Evolutionary conservation across 37 sponge, comb jelly and placozoan species (phyloP), one percentile per base, ranked within the genome.

Genomic region (Mnemiopsis leidyi): DNA sequence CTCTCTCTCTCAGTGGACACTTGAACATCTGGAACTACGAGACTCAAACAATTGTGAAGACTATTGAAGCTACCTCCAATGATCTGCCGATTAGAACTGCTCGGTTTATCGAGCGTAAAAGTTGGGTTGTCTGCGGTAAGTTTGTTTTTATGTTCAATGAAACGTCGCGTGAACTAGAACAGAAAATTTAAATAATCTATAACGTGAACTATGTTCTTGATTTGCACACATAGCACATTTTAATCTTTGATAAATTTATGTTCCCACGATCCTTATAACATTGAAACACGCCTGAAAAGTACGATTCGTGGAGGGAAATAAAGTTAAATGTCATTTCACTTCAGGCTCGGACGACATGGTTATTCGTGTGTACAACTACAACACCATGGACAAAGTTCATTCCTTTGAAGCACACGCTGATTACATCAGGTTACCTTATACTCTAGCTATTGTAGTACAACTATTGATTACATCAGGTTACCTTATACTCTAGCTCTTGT

Each of bases 11-110:
- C 90, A 85, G 97, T 75, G 99, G 99, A 16, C 96, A 97, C 83
- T 95, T 98, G 0, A 97, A 98, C 94, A 94, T 98, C 23, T 98
- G 99, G 99, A 97, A 97, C 94, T 94, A 98, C 68, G 99, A 98
- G 38, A 94, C 96, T 16, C 97, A 97, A 76, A 36, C 69, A 18
- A 23, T 92, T 29, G 93, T 92, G 23, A 92, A 92, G 71, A 92
- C 93, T 3, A 73, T 92, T 18, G 93, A 92, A 68, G 93, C 76
- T 92, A 92, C 93, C 48, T 40, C 61, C 48, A 85, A 85, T 21
- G 93, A 92, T 69, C 71, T 92, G 20, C 93, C 95, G 83, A 97
- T 98, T 23, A 83, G 99, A 93, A 95, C 95, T 13, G 96, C 97
- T 32, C 94, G 93, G 92, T 98, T 98, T 95, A 96, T 96, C 5